Evolutionary conservation across 2,888 invertebrate genomes (phyloP).

Genomic region (Asteroscopus sphinx): DNA sequence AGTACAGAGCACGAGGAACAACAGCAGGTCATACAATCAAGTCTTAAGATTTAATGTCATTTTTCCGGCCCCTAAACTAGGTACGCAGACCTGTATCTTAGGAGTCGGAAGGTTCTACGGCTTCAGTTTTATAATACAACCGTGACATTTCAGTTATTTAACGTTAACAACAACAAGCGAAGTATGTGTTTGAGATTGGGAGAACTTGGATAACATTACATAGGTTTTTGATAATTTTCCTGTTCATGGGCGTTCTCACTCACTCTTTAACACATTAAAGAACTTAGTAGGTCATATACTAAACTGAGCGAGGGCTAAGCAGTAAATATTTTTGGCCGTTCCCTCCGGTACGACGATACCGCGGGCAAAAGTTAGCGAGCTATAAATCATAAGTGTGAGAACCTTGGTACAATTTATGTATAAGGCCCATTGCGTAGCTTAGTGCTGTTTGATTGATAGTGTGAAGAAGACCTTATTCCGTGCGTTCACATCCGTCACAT

Average conservation of each 20-base stretch:
- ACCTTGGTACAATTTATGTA: constrained; percentile 47
- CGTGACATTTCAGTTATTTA: too few species aligned
- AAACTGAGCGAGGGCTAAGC: constrained; percentile 11
- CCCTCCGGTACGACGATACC: constrained; percentile 24
- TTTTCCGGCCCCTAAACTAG: too few species aligned
- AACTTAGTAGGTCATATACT: background rate
- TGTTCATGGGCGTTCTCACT: background rate
- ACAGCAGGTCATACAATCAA: too few species aligned
- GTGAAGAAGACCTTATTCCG: constrained; percentile 23
- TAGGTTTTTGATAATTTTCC: background rate
- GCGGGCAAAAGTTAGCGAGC: constrained; percentile 45
- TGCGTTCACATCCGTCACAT: constrained; percentile 24
- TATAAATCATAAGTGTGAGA: constrained; percentile 50
- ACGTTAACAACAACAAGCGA: too few species aligned
- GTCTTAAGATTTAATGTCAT: too few species aligned
- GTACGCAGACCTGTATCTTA: too few species aligned
- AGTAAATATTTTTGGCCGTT: constrained; percentile 46
- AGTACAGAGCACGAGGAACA: too few species aligned
- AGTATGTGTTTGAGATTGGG: too few species aligned
- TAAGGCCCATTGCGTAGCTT: constrained; percentile 39
- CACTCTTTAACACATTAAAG: constrained; percentile 12
- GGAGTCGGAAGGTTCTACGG: too few species aligned
- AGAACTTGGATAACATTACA: too few species aligned
- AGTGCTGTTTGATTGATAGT: constrained; percentile 51
- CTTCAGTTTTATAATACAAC: too few species aligned